phyloP scores from a whole-genome alignment of 1,140 invertebrate genomes.

The Drosophila littoralis region DNA sequence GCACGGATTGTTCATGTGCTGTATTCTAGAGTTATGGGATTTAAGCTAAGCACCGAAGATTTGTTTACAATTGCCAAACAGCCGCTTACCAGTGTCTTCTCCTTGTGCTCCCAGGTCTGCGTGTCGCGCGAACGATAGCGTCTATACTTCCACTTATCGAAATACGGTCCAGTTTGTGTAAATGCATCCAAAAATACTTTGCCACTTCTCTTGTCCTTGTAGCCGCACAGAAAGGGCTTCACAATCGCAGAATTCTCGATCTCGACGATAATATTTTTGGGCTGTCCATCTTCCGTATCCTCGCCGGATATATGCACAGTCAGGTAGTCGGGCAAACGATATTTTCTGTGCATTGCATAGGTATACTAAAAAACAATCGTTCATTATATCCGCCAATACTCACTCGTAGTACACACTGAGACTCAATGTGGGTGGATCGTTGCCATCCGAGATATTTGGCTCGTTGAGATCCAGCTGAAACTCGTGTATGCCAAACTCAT shows the following conservation, averaged over 20 bases:
- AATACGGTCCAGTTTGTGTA: conserved; percentile 86
- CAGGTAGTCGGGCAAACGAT: conserved; percentile 85
- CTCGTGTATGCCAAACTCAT: conserved; percentile 81
- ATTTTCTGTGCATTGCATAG: conserved; percentile 52
- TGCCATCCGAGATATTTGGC: background rate
- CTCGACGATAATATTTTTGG: conserved; percentile 85
- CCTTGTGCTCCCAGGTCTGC: conserved; percentile 71
- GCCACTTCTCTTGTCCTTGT: conserved; percentile 84
- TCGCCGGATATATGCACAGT: conserved; percentile 84
- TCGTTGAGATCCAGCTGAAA: conserved; percentile 52
- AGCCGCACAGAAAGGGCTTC: conserved; percentile 87
- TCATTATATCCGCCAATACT: conserved; percentile 10
- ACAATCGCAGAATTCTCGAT: conserved; percentile 85
- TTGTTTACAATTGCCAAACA: background rate
- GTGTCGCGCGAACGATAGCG: conserved; percentile 75
- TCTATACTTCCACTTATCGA: conserved; percentile 72
- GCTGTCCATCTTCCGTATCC: conserved; percentile 74
- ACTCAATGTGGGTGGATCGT: conserved; percentile 44
- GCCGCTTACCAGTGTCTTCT: conserved; percentile 64
- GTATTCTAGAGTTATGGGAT: conserved; percentile 56
- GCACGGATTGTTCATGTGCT: conserved; percentile 74
- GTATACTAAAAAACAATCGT: background rate
- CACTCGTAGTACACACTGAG: conserved; percentile 79
- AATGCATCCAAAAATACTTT: conserved; percentile 86
- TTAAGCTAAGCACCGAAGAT: background rate